phyloP scores from a whole-genome alignment of 2,113 vertebrate species.

The Pluvialis apricaria region DNA sequence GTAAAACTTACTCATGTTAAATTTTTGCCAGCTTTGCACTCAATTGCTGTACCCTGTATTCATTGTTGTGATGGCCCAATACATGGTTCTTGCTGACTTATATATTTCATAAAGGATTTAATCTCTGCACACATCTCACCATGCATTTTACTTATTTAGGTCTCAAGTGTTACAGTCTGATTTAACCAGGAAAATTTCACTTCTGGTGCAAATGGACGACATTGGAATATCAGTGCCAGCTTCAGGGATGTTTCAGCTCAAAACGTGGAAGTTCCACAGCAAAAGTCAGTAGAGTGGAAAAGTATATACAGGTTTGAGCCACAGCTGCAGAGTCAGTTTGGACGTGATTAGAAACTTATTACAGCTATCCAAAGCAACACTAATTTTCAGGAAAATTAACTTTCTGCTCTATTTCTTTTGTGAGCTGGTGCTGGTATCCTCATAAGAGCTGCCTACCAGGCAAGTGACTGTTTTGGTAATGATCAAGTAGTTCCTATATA shows the following conservation, averaged over 20 bases:
- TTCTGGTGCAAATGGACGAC: not conserved
- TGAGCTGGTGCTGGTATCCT: not conserved
- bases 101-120: not conserved
- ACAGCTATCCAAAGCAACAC: not conserved
- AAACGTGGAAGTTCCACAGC: not conserved
- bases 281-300: not conserved
- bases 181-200: not conserved
- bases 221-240: not conserved
- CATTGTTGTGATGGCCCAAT: not conserved
- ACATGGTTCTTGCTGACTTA: not conserved
- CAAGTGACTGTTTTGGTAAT: not conserved
- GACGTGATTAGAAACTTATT: not conserved
- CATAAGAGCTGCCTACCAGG: not conserved
- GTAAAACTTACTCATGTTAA: not conserved
- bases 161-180: not conserved
- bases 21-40: not conserved
- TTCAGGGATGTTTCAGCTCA: not conserved
- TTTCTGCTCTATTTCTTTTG: slow-evolving; percentile 16
- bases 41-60: not conserved
- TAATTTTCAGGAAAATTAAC: slow-evolving; percentile 42
- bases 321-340: slow-evolving; percentile 10
- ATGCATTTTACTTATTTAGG: not conserved
- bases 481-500: not conserved
- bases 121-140: not conserved
- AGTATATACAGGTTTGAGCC: not conserved